Base-by-base conservation (phyloP, 2,113 vertebrate genomes). In the Diglossa brunneiventris region DNA sequence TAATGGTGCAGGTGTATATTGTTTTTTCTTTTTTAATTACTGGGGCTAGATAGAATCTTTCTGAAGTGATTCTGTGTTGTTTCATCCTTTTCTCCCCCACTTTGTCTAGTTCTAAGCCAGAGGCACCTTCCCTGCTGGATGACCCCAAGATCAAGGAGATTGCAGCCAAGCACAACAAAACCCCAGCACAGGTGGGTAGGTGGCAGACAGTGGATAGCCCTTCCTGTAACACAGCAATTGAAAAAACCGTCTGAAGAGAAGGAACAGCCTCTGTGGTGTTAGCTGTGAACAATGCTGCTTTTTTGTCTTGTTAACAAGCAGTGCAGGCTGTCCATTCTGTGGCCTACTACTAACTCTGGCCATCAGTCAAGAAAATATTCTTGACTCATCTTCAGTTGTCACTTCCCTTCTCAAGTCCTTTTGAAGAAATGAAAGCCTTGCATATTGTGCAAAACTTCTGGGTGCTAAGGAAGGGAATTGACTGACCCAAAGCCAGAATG, bases 61-160 rank as follows among this genome's bases (percentile, higher is more conserved):
- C 33, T 58, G 18, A 37, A 75, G 35, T 27, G 15, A n/a, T 49
- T 92, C 37, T 59, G 41, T 66, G 7, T 50, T 69, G 37, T 26
- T 82, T 87, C 42, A 14, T 64, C 22, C 17, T 67, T 30, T 66
- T 9, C 12, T 16, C 17, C 31, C 35, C 13, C 0, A 4, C 16
- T 39, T 78, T 88, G 7, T 61, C 15, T 87, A 99, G 99, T 98
- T 97, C 96, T 58, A 58, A 35, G 56, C 56, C 56, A 3, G 33
- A 2, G 56, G 21, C n/a, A 35, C 56, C 55, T 56, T 56, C 55
- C 55, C 13, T 56, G 0, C 55, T 56, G 53, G 53, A 56, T 56
- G 53, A 56, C 31, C 53, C 53, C 31, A 56, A 21, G 53, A 33
- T 56, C 19, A 56, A 33, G 6, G 53, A 56, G 53, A 56, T 33